A percentile compares a stretch with the other conserved stretches of the same genome.
These are phyloP conservation scores for Enteromius afrohamiltoni DNA, from an alignment of 2,797 vertebrate species.

Conservation along the genomic window DNA sequence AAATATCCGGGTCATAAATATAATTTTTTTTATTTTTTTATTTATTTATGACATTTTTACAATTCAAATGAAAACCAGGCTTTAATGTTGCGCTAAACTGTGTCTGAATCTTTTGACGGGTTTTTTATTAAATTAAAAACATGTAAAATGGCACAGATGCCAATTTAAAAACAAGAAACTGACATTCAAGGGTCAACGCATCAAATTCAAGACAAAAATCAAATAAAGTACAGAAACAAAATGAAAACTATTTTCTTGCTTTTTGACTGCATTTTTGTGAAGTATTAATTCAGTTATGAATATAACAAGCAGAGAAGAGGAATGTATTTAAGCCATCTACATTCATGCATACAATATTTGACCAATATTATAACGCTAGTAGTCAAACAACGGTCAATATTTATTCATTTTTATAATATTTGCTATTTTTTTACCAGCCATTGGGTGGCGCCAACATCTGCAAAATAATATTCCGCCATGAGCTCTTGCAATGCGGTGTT, in stretches of 20 bases:
- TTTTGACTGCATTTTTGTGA: background rate
- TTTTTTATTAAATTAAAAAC: background rate
- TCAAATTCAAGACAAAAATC: background rate
- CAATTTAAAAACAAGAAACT: background rate
- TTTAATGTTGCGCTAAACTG: background rate
- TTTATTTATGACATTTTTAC: too few relatives aligned
- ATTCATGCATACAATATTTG: background rate
- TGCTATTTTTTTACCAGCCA: background rate
- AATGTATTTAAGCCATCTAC: background rate
- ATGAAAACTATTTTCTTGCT: background rate
- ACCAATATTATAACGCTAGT: background rate
- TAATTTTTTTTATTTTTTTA: too few relatives aligned
- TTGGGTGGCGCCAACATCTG: conserved; percentile 25
- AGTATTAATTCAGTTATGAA: background rate
- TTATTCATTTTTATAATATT: background rate
- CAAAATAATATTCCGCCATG: background rate
- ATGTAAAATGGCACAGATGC: background rate
- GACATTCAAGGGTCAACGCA: background rate
- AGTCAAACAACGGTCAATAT: background rate
- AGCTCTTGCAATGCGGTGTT: background rate
- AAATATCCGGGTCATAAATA: background rate
- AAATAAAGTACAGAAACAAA: too few relatives aligned
- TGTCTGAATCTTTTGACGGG: background rate
- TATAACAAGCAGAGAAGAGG: background rate
- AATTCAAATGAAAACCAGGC: background rate